A percentile compares a stretch with the other conserved stretches of the same genome.
These are phyloP conservation scores for Vulpes vulpes DNA, from an alignment of 2,113 vertebrate species.

Conservation along the genomic window DNA sequence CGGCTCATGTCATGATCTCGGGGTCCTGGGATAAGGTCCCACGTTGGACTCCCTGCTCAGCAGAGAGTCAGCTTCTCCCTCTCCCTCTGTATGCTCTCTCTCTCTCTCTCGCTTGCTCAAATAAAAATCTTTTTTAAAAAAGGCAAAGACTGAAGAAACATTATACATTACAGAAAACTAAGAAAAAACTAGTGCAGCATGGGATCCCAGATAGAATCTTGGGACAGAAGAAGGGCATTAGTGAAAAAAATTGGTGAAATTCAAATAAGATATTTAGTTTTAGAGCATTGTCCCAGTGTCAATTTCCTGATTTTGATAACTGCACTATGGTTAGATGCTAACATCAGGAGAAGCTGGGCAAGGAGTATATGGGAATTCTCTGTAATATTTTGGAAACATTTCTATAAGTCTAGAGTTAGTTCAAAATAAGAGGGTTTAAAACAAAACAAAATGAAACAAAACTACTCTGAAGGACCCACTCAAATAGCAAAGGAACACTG, in stretches of 20 bases:
- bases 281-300: background rate
- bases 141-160: background rate
- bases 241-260: background rate
- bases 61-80: background rate
- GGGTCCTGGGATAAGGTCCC: background rate
- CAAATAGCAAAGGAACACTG: background rate
- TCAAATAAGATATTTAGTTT: conserved; percentile 43
- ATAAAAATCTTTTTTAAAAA: background rate
- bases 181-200: conserved; percentile 32
- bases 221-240: background rate
- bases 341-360: conserved; percentile 26
- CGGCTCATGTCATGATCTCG: background rate
- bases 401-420: conserved; percentile 46
- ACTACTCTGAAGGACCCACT: background rate
- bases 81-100: background rate
- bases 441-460: background rate
- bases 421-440: conserved; percentile 48
- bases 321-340: background rate
- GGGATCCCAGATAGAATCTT: background rate
- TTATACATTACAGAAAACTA: conserved; percentile 14
- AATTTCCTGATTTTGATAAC: conserved; percentile 60
- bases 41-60: background rate
- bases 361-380: background rate
- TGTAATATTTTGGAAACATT: conserved; percentile 45
- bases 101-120: too few species aligned